Conservation (phyloP, 2,113 vertebrate genomes). For the Sander lucioperca region DNA sequence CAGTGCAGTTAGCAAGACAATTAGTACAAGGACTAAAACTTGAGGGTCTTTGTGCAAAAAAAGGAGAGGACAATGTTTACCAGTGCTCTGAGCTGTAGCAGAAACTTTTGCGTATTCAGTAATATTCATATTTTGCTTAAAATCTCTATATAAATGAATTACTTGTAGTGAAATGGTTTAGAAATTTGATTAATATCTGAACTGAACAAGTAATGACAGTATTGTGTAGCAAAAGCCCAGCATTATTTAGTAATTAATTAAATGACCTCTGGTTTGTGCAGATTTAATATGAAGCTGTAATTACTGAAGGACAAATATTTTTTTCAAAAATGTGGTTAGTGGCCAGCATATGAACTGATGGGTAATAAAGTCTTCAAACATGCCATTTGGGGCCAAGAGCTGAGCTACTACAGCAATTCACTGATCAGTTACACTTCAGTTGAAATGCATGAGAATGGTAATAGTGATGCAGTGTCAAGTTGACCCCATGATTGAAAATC, state of each 20-base stretch:
- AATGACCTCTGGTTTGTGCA: conserved; percentile 43
- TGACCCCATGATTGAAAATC: background rate
- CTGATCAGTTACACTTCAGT: background rate
- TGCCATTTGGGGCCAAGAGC: background rate
- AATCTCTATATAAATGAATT: conserved; percentile 40
- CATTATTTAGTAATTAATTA: conserved; percentile 25
- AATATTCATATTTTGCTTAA: conserved; percentile 53
- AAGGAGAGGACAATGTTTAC: conserved; percentile 48
- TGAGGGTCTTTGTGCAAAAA: conserved; percentile 39
- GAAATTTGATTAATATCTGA: conserved; percentile 31
- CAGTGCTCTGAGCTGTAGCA: conserved; percentile 30
- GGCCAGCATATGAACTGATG: conserved; percentile 1
- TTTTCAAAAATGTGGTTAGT: background rate
- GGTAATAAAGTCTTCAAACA: background rate
- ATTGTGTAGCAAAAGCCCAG: background rate
- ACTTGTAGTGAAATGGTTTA: conserved; percentile 27
- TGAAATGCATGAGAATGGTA: background rate
- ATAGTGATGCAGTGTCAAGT: background rate
- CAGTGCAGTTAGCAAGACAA: conserved; percentile 72
- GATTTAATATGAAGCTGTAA: conserved; percentile 12
- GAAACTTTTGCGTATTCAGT: conserved; percentile 13
- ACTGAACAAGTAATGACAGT: conserved; percentile 17
- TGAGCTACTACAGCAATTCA: background rate
- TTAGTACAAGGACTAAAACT: conserved; percentile 70
- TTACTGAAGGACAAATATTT: conserved; percentile 5